phyloP scores from a whole-genome alignment of 2,888 invertebrate genomes.

The Pheosia tremula region DNA sequence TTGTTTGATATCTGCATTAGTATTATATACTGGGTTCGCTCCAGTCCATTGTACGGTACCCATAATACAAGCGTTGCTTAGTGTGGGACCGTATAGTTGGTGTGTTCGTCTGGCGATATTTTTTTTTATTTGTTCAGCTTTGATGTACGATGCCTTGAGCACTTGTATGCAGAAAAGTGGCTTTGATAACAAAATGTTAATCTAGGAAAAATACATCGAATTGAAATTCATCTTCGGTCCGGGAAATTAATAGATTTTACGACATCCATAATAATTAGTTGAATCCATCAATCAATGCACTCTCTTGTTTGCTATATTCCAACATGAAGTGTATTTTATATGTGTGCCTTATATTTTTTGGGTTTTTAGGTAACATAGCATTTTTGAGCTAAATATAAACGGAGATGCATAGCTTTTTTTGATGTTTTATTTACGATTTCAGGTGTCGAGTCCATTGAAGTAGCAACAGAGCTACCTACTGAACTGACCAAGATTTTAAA shows the following conservation, averaged over 20 bases:
- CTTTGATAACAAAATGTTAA: no score
- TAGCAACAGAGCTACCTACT: slow-evolving; percentile 58
- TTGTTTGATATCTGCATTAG: no score
- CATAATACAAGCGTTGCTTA: no score
- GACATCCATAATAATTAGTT: slow-evolving; percentile 7
- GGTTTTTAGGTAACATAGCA: slow-evolving; percentile 45
- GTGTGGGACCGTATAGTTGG: no score
- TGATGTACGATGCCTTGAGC: no score
- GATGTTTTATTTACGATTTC: slow-evolving; percentile 25
- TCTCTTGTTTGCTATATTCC: slow-evolving; percentile 28
- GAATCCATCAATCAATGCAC: slow-evolving; percentile 17
- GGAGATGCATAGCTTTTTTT: background rate
- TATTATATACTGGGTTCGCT: no score
- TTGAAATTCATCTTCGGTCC: slow-evolving; percentile 22
- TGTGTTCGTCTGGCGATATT: no score
- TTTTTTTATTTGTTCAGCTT: no score
- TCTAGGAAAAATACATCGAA: background rate
- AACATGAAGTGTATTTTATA: slow-evolving; percentile 52
- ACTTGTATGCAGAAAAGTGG: no score
- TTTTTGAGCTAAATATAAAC: background rate
- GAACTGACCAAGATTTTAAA: slow-evolving; percentile 54
- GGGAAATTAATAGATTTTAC: slow-evolving; percentile 40
- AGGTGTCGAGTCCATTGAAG: slow-evolving; percentile 57
- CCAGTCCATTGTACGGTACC: no score
- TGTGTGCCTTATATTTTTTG: slow-evolving; percentile 42